Percentiles rank a stretch among this genome's conserved stretches.
Conservation (phyloP, 2,797 vertebrate genomes). For the Acestrorhynchus altus region DNA sequence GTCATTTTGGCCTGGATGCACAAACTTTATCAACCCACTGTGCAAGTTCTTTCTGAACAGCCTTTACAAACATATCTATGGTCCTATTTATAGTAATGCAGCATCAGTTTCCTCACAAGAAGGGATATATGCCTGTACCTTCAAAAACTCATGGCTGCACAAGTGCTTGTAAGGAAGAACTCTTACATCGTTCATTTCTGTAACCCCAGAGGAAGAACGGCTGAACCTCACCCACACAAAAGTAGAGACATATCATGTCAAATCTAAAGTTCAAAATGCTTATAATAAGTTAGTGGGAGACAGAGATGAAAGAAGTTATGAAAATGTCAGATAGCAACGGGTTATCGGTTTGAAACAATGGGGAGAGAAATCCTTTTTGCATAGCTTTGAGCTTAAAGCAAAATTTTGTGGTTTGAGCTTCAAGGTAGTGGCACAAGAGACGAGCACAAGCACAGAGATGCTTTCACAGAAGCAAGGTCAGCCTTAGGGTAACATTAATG, state of each 20-base stretch:
- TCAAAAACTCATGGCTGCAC: too few species aligned
- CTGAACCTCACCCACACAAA: background rate
- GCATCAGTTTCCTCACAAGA: too few species aligned
- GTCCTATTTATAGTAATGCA: too few species aligned
- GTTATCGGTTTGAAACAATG: background rate
- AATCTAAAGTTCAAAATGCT: background rate
- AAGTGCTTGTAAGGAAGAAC: background rate
- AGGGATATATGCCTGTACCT: too few species aligned
- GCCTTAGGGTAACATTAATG: background rate
- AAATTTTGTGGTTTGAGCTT: background rate
- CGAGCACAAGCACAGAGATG: background rate
- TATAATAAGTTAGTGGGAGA: background rate
- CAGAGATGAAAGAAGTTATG: background rate
- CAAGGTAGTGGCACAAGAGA: background rate
- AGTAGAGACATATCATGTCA: background rate
- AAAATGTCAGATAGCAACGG: background rate
- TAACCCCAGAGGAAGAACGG: background rate
- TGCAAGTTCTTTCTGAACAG: too few species aligned
- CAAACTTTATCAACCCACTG: too few species aligned
- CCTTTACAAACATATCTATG: too few species aligned
- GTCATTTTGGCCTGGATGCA: too few species aligned
- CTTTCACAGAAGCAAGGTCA: background rate
- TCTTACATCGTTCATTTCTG: background rate
- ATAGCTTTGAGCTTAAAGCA: background rate
- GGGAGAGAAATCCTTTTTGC: background rate